Base-by-base conservation (phyloP, 2,113 vertebrate species). In the Haplochromis vanheusdeni region DNA sequence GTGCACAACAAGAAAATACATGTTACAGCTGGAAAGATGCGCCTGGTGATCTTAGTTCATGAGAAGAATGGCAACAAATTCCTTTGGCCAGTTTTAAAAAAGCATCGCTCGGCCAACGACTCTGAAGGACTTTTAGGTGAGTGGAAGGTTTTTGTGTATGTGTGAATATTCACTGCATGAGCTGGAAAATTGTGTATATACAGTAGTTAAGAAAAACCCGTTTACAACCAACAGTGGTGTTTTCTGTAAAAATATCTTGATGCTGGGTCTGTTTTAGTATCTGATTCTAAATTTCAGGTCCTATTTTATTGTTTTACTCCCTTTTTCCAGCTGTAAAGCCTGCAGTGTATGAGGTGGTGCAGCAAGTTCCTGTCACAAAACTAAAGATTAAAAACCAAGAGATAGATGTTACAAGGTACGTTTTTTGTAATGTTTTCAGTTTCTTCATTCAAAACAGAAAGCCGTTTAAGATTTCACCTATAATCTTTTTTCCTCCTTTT, bases 1-100 rank as follows among this genome's bases (percentile, higher is more conserved):
- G 54, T 21, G 6, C 70, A 81, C 28, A 60, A 73, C n/a, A 93
- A 56, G 5, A 94, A 95, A 81, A 23, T 94, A 17, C 88, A 95
- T 16, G 12, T 96, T 60, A 51, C 84, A 11, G 52, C 47, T 21
- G 94, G 86, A 73, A 23, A 73, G 13, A 73, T 16, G 21, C 37
- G 37, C 13, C 65, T 73, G 8, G 8, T 73, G 21, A 80, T 97
- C 80, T 73, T 94, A 17, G 49, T 91, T 62, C 94, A 96, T 52
- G 35, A 77, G 16, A 84, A 42, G n/a, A 9, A 35, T 2, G 26
- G 87, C 1, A 3, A 79, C 1, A 3, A 31, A 26, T 92, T 96
- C 21, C 37, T 73, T 73, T 73, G 65, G 65, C 65, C 37, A 73
- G 21, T 26, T 73, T 42, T 45, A 73, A 73, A 16, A 14, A 23